Base-by-base conservation (phyloP, 2,113 vertebrate species). In the Chaenogobius annularis region DNA sequence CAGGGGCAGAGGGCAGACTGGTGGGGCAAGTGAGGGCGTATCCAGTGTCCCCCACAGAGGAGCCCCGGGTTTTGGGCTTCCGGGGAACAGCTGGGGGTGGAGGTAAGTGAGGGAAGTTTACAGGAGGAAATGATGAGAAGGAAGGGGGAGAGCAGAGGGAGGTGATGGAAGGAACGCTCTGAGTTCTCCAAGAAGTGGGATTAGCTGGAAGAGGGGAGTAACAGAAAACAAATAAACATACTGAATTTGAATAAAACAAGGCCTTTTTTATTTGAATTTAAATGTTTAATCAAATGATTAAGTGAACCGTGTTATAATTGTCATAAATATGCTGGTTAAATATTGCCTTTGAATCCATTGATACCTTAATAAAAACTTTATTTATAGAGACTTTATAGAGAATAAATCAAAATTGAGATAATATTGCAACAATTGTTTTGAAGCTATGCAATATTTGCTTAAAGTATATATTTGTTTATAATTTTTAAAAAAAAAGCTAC, bases 1-100 rank as follows among this genome's bases (percentile, higher is more conserved):
- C 90, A 0, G 87, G 79, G 63, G 90, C 87, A 74, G 88, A 91
- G 0, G 93, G 93, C 52, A 94, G 84, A 69, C 91, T 94, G 72
- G 83, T 88, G 52, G 93, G 93, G 68, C 72, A 83, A 66, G 83
- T 93, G 47, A 89, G 88, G 23, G 68, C 43, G 7, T 82, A 83
- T 47, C 77, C 78, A 8, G 77, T 22, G 48, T 82, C 83, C 23
- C 68, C 80, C 66, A 70, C 23, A n/a, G 83, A 77, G 52, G 75
- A 37, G 31, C 66, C 70, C 50, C 7, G 70, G 55, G 68, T 11
- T 78, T 73, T 90, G 22, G 87, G 77, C 12, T 69, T 76, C 14
- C 67, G 66, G 67, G 35, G 10, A 74, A 75, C 66, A 69, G 82
- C 37, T 44, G 20, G 44, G 2, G 50, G 52, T 46, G 72, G 82